Evolutionary conservation across 2,888 invertebrate species (phyloP), one percentile per base, ranked within the genome.

Genomic region (Nephrotoma appendiculata): DNA sequence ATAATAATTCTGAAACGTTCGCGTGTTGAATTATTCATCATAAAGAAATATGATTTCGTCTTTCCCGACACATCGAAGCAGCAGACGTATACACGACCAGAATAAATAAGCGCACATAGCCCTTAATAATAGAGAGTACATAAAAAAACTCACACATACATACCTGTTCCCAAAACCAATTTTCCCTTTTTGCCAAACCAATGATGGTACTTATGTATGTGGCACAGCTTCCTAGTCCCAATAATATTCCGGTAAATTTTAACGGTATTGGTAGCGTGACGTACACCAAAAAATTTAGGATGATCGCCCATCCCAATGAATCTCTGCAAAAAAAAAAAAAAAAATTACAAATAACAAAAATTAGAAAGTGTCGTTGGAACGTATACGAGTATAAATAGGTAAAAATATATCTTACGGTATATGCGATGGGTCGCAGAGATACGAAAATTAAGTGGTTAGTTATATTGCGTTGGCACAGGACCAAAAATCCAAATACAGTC

Each of bases 221-320:
- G 43, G 93, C 92, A 88, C 94, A 94, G 12, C 94, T 94, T 87
- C 93, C 93, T 31, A 94, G 89, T 85, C 94, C 94, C 87, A 95
- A 91, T 86, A 94, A 91, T 71, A 93, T 87, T 31, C 91, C 92
- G 89, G 95, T 94, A 88, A 93, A 94, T 83, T 94, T 92, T 71
- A 96, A 91, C 87, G 95, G 92, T 87, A 96, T 91, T 0, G 96
- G 96, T 88, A 96, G 91, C 15, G 95, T 95, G 87, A 95, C 95
- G 90, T 95, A 96, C 86, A 95, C 93, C 86, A 96, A 92, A 90
- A 95, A 96, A 89, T 95, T 94, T 89, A 95, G 91, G 86, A 96
- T 92, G 87, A 96, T 92, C 42, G 94, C 93, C 96, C 96, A 96
- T 44, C 95, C 95, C 19, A 96, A 92, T 87, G 94, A 93, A 89